Conservation (phyloP, 2,888 invertebrate genomes). For the Miltochrista miniata region DNA sequence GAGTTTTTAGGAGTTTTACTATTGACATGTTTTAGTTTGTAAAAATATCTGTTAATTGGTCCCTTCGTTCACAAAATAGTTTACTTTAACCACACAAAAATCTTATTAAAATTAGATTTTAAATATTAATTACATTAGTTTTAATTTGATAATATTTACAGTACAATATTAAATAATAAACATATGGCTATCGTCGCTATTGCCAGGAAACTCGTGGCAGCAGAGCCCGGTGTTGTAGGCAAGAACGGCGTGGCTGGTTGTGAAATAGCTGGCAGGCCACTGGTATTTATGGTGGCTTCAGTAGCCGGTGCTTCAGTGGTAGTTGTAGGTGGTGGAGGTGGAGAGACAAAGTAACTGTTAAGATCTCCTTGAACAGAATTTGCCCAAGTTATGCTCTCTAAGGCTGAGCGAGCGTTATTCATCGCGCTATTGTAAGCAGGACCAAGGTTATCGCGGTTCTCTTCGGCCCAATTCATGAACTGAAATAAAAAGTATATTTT, state of each 20-base stretch:
- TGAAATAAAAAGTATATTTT: slow-evolving; percentile 26
- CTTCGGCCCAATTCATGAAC: slow-evolving; percentile 63
- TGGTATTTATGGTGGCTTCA: neutral
- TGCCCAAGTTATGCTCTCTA: slow-evolving; percentile 52
- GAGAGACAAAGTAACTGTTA: slow-evolving; percentile 42
- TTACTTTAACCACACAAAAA: neutral
- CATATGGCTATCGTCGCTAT: slow-evolving; percentile 14
- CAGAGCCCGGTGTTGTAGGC: slow-evolving; percentile 47
- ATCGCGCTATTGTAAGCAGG: slow-evolving; percentile 32
- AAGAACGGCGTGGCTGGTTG: slow-evolving; percentile 56
- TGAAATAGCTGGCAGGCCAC: slow-evolving; percentile 26
- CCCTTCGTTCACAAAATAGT: too few relatives aligned
- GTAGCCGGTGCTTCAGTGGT: slow-evolving; percentile 14
- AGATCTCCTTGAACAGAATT: slow-evolving; percentile 44
- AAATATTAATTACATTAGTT: too few relatives aligned
- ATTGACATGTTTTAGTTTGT: neutral
- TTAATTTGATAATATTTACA: slow-evolving; percentile 34
- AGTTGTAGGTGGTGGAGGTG: neutral
- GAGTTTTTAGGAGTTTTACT: neutral
- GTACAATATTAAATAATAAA: slow-evolving; percentile 43
- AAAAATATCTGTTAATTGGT: too few relatives aligned
- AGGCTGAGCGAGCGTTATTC: slow-evolving; percentile 39
- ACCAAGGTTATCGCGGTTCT: slow-evolving; percentile 41
- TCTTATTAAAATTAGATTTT: neutral
- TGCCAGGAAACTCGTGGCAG: slow-evolving; percentile 51